Conservation (phyloP, 2,888 invertebrate species). For the Piscicola geometra region DNA sequence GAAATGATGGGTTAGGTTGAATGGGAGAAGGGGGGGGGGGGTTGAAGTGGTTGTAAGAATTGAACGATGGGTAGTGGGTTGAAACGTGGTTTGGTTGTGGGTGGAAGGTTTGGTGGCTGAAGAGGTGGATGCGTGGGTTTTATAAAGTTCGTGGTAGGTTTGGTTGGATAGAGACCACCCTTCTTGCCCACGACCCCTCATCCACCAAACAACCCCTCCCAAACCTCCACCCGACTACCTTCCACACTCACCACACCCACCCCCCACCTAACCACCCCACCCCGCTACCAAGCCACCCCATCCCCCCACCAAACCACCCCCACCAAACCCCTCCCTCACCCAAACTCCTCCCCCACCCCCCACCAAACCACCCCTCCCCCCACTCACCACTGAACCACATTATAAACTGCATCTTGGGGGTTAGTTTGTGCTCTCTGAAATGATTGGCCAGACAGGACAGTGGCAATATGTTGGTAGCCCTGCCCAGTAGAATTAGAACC, state of each 20-base stretch:
- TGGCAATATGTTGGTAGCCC: slow-evolving; percentile 95
- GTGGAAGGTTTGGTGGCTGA: too few species aligned
- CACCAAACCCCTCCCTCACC: slow-evolving; percentile 61
- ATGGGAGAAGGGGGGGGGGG: too few species aligned
- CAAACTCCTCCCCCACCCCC: slow-evolving; percentile 92
- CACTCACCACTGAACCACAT: slow-evolving; percentile 93
- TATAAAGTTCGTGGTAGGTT: too few species aligned
- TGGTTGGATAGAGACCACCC: too few species aligned
- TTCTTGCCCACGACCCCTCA: neutral
- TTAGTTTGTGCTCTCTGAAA: slow-evolving; percentile 94
- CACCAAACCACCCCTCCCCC: slow-evolving; percentile 60
- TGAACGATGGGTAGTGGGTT: too few species aligned
- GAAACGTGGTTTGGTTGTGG: too few species aligned
- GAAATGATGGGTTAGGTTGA: too few species aligned
- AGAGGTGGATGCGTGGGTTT: too few species aligned
- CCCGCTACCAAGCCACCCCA: neutral
- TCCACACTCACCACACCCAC: slow-evolving; percentile 63
- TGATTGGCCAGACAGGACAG: slow-evolving; percentile 85
- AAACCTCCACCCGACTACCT: slow-evolving; percentile 69
- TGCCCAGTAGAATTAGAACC: slow-evolving; percentile 66
- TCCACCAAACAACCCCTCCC: neutral
- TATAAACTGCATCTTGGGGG: slow-evolving; percentile 95
- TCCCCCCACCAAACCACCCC: slow-evolving; percentile 53
- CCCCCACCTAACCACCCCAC: neutral
- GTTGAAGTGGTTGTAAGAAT: too few species aligned